A percentile compares a stretch with the other conserved stretches of the same genome.
phyloP scores from a whole-genome alignment of 1,140 invertebrate species.

The Polyergus mexicanus region DNA sequence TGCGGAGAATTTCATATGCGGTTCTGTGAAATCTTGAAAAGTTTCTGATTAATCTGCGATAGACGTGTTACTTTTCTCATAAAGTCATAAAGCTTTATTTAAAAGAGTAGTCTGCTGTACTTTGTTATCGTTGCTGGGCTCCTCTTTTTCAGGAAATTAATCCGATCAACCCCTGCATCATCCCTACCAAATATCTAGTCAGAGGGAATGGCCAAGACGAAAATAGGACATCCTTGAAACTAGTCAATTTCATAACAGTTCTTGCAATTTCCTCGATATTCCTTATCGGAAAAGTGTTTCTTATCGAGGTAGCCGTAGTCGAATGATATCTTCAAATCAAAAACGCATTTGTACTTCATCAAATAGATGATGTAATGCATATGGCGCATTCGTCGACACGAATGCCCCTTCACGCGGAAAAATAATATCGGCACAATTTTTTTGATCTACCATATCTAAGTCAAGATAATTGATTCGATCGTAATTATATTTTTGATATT shows the following conservation, averaged over 20 bases:
- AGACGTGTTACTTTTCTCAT: background rate
- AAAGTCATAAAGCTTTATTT: conserved; percentile 57
- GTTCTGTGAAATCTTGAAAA: background rate
- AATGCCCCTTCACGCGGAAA: background rate
- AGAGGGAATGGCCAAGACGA: background rate
- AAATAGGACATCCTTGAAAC: conserved; percentile 39
- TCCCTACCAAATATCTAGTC: conserved; percentile 62
- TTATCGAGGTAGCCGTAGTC: conserved; percentile 25
- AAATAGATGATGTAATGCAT: background rate
- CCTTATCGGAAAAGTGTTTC: conserved; percentile 54
- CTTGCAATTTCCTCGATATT: conserved; percentile 65
- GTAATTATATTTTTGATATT: background rate
- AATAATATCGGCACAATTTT: conserved; percentile 17
- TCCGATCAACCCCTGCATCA: conserved; percentile 62
- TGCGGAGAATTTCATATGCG: background rate
- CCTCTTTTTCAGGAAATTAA: conserved; percentile 63
- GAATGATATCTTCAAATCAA: background rate
- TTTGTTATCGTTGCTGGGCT: conserved; percentile 55
- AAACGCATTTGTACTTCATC: background rate
- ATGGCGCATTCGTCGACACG: background rate
- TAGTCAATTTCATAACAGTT: conserved; percentile 62
- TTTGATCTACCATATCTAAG: background rate
- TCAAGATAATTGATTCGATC: conserved; percentile 26
- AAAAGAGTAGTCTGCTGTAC: conserved; percentile 32
- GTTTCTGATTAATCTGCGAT: conserved; percentile 25